A percentile compares a stretch with the other conserved stretches of the same genome.
Conservation (phyloP, 2,888 invertebrate genomes). For the Coronaproctus castanopsis region DNA sequence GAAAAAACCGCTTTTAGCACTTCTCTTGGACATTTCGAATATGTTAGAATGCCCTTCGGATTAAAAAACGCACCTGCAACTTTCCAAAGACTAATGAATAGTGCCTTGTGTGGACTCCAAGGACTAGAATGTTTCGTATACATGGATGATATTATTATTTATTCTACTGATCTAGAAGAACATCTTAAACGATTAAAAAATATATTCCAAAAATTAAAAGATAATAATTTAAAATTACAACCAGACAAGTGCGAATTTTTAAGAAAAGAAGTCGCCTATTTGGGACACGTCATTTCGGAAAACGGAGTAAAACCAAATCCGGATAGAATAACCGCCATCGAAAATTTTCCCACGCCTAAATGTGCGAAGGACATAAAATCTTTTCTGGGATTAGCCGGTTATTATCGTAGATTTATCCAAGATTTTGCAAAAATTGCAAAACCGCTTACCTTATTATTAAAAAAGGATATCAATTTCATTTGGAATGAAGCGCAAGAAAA, state of each 20-base stretch:
- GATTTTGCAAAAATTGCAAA: too few species aligned
- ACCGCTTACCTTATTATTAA: too few species aligned
- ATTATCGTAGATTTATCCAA: slow-evolving; percentile 27
- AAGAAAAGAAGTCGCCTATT: slow-evolving; percentile 1
- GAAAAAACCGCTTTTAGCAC: slow-evolving; percentile 11
- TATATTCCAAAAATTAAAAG: slow-evolving; percentile 9
- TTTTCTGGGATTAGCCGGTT: slow-evolving; percentile 25
- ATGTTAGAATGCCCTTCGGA: slow-evolving; percentile 22
- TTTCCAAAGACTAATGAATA: slow-evolving; percentile 23
- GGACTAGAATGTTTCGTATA: slow-evolving; percentile 15
- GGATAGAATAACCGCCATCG: slow-evolving; percentile 7
- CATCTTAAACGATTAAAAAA: slow-evolving; percentile 5
- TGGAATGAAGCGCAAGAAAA: too few species aligned
- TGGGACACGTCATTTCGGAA: slow-evolving; percentile 15
- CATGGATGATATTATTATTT: slow-evolving; percentile 18
- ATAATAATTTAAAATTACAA: slow-evolving; percentile 8
- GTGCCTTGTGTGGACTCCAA: slow-evolving; percentile 19
- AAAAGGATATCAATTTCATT: too few species aligned
- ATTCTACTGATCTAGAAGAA: slow-evolving; percentile 2
- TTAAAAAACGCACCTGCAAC: slow-evolving; percentile 23
- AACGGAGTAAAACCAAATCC: slow-evolving; percentile 15
- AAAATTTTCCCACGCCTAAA: slow-evolving; percentile 12
- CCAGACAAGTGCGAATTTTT: slow-evolving; percentile 8
- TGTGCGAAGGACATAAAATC: slow-evolving; percentile 13
- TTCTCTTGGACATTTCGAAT: slow-evolving; percentile 18